Base-by-base conservation (phyloP, 2,888 invertebrate species). In the Pegoplata infirma region DNA sequence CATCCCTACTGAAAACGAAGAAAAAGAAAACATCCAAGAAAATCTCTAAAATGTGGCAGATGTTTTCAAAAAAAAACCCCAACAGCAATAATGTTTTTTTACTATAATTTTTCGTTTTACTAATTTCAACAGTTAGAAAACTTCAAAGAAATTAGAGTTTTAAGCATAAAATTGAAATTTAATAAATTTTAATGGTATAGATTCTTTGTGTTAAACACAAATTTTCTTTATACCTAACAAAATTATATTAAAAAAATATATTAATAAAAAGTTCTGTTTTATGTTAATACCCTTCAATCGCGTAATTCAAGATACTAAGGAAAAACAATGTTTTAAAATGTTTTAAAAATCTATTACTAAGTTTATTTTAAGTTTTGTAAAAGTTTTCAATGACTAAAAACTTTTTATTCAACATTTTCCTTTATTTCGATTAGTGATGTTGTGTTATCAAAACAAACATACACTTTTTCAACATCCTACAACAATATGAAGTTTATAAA, bases 31-130 rank as follows among this genome's bases (percentile, higher is more conserved):
- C 12, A 23, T 49, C 12, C 32, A 8, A 32, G 28, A n/a, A 40
- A 40, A 40, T n/a, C 12, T n/a, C n/a, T 40, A 40, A 25, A 40
- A n/a, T 40, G 36, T 66, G 67, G 44, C 74, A 74, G 74, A 53
- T 74, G 66, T 44, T 53, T 17, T 40, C 40, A 46, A 53, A 5
- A 36, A 32, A 4, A 25, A 3, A 19, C 4, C n/a, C 2, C 44
- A 23, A 40, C 44, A 44, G 12, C 10, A 21, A 25, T 53, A 40
- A 17, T 40, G n/a, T 19, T 5, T 25, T 17, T 32, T 8, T 32
- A 32, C 8, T 8, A 32, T 8, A 23, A 3, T 25, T 25, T 3
- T 25, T 25, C 6, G 5, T 25, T n/a, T 40, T 40, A 40, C n/a
- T n/a, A 3, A 40, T 40, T 40, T 40, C 36, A 40, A 40, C n/a